These are phyloP conservation scores for Charadrius vociferus DNA, from an alignment of 2,113 vertebrate genomes.

Conservation along the genomic window DNA sequence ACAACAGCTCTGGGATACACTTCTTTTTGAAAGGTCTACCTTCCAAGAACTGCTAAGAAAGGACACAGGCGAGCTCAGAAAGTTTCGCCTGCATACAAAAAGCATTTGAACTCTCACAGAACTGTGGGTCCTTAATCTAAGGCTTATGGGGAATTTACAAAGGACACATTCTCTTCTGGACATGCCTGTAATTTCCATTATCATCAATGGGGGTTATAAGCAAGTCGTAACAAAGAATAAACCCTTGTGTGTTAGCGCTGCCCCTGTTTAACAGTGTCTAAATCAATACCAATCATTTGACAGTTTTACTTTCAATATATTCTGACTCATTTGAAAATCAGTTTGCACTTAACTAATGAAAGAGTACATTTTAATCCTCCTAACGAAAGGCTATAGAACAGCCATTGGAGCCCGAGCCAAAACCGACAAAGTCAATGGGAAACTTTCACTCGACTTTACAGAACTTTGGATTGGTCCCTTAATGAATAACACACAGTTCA, in stretches of 20 bases:
- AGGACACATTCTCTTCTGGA: conserved; percentile 54
- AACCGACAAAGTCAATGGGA: not conserved
- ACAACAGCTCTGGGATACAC: not conserved
- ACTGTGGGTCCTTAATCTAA: conserved; percentile 34
- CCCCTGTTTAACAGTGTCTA: conserved; percentile 52
- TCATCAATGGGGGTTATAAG: conserved; percentile 42
- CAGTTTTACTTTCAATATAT: conserved; percentile 45
- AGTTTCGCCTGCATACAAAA: not conserved
- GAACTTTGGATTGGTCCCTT: not conserved
- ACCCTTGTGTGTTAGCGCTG: conserved; percentile 15
- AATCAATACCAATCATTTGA: conserved; percentile 45
- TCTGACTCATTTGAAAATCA: conserved; percentile 51
- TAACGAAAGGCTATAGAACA: not conserved
- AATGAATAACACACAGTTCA: not conserved
- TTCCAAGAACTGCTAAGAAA: not conserved
- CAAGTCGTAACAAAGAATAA: conserved; percentile 32
- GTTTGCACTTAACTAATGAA: conserved; percentile 57
- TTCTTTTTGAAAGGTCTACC: not conserved
- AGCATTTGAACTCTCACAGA: conserved; percentile 17
- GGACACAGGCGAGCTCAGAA: not conserved
- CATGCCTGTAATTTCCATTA: conserved; percentile 62
- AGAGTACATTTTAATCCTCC: conserved; percentile 64
- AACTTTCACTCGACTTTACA: not conserved
- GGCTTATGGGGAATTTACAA: conserved; percentile 38
- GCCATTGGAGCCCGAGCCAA: not conserved